phyloP scores from a whole-genome alignment of 1,140 invertebrate species.

The Calycopis cecrops region DNA sequence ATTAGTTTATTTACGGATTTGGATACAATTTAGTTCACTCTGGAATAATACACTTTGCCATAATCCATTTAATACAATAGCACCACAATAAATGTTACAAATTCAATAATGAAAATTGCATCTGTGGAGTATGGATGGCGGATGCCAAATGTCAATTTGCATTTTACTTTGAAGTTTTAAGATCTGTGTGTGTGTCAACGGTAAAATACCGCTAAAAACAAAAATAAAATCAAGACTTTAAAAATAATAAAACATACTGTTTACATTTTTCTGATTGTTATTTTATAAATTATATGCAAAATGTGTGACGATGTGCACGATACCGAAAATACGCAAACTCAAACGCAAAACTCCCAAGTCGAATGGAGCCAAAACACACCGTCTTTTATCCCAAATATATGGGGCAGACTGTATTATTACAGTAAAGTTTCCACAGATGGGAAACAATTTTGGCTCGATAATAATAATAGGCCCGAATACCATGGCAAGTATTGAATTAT shows the following conservation, averaged over 20 bases:
- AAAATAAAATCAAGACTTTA: background rate
- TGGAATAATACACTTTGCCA: too few species aligned
- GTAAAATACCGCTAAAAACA: conserved; percentile 1
- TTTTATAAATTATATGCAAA: conserved; percentile 15
- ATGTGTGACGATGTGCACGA: conserved; percentile 55
- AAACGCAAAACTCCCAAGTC: conserved; percentile 68
- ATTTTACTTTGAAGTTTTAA: background rate
- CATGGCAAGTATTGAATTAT: conserved; percentile 41
- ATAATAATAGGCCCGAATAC: conserved; percentile 41
- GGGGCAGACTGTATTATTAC: conserved; percentile 54
- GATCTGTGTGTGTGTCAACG: background rate
- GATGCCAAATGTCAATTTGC: background rate
- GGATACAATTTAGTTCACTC: too few species aligned
- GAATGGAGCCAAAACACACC: conserved; percentile 65
- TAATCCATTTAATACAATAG: too few species aligned
- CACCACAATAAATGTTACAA: too few species aligned
- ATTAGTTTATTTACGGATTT: too few species aligned
- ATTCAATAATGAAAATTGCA: too few species aligned
- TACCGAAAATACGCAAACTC: conserved; percentile 57
- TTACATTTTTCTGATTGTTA: background rate
- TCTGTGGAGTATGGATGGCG: too few species aligned
- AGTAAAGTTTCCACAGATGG: conserved; percentile 41
- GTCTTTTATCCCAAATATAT: conserved; percentile 58
- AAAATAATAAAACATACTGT: too few species aligned
- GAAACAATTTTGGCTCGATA: conserved; percentile 46